Base-by-base conservation (phyloP, 1,140 invertebrate species). In the Drosophila burlai region DNA sequence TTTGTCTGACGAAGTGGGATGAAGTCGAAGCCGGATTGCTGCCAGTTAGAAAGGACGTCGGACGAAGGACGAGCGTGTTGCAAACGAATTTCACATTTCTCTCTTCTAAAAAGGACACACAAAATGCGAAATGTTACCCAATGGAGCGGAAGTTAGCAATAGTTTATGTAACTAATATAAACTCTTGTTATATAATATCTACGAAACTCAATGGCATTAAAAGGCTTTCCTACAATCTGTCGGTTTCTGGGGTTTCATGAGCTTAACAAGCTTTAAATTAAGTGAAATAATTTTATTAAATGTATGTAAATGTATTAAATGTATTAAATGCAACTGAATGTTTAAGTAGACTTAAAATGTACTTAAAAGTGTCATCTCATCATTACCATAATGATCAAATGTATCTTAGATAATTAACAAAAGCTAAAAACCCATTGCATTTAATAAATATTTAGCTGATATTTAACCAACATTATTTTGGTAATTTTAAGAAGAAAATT, bases 1-100 rank as follows among this genome's bases (percentile, higher is more conserved):
- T 84, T 87, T 87, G 84, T 67, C 76, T 71, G 60, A 49, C 64
- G 54, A 52, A 78, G 71, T 73, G 38, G 43, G 38, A 50, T 40
- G 43, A 42, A 38, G 26, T 60, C 43, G 42, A 36, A 73, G 34
- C 47, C 36, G 55, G n/a, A 29, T 24, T 50, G 60, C 31, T 69
- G 63, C 4, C 43, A 46, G 47, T 55, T 10, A 47, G 49, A 31
- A 18, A 31, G 49, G 52, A 43, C 43, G 8, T n/a, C 13, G 36
- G 36, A 38, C 40, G 40, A 11, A 45, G 18, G 34, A 34, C 34
- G 34, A 31, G n/a, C 13, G n/a, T 34, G 13, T 61, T 43, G 54
- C 62, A 60, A 7, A 16, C 15, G 15, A 60, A 61, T 60, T 65
- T 61, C 59, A 26, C 57, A 45, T 34, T 52, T 45, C 18, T 40